Conservation (phyloP, 2,797 vertebrate genomes). For the Lepidocolaptes lacrymiger region DNA sequence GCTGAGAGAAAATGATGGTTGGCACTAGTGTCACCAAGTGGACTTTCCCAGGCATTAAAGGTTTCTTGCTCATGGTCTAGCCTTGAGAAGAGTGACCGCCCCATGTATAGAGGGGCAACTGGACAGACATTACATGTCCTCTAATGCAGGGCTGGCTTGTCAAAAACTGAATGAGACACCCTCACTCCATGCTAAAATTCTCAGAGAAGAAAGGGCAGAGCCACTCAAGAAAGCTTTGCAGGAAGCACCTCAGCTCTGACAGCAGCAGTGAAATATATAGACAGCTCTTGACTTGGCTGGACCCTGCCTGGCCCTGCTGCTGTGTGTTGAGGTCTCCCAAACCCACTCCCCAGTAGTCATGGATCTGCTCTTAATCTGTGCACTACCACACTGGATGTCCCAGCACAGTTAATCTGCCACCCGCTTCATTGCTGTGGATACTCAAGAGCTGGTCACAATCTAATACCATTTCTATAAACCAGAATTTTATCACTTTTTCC, state of each 20-base stretch:
- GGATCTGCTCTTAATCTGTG: background rate
- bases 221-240: background rate
- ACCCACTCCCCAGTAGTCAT: background rate
- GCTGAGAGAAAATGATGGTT: background rate
- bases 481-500: slow-evolving; percentile 27
- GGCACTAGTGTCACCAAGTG: background rate
- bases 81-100: background rate
- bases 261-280: fast-evolving
- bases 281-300: background rate
- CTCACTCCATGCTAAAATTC: background rate
- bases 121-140: background rate
- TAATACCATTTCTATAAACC: slow-evolving; percentile 12
- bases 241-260: background rate
- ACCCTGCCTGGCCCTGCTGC: fast-evolving
- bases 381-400: background rate
- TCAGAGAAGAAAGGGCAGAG: background rate
- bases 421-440: background rate
- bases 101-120: background rate
- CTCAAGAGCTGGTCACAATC: background rate
- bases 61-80: background rate
- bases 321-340: fast-evolving
- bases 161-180: background rate
- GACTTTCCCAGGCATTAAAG: background rate
- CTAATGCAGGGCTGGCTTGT: background rate
- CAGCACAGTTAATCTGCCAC: background rate